phyloP scores from a whole-genome alignment of 35 echinoderm and acorn worm species.

The Patiria miniata region DNA sequence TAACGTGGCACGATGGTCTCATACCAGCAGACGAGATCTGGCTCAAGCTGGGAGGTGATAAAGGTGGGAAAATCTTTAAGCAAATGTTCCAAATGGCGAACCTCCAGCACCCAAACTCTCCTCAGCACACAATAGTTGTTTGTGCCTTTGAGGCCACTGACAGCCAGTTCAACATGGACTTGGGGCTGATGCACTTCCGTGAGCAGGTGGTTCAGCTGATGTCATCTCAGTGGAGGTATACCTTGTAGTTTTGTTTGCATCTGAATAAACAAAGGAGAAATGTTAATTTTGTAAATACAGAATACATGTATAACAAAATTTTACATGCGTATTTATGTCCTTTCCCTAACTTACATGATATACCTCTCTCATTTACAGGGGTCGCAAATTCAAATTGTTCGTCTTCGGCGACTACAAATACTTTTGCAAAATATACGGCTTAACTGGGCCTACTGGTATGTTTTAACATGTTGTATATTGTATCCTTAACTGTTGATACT shows the following conservation, averaged over 20 bases:
- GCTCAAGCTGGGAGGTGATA: background rate
- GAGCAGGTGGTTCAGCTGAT: background rate
- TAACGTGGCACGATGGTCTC: background rate
- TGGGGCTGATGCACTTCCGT: background rate
- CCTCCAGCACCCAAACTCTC: background rate
- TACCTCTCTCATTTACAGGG: background rate
- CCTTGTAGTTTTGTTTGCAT: background rate
- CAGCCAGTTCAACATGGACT: background rate
- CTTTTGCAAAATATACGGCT: slow-evolving; percentile 47
- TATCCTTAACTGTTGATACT: no score
- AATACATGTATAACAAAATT: no score
- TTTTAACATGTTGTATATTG: no score
- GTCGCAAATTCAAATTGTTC: slow-evolving; percentile 36
- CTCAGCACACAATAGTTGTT: no score
- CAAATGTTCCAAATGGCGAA: background rate
- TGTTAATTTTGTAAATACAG: background rate
- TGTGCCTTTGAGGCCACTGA: no score
- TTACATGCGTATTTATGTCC: no score
- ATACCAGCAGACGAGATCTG: background rate
- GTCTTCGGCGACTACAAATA: slow-evolving; percentile 59
- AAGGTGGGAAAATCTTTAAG: background rate
- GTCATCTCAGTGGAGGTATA: background rate
- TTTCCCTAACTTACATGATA: no score
- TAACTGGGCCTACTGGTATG: slow-evolving; percentile 55
- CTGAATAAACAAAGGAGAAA: background rate